Evolutionary conservation across 1,140 invertebrate species (phyloP), one percentile per base, ranked within the genome.

Genomic region (Uloborus diversus): DNA sequence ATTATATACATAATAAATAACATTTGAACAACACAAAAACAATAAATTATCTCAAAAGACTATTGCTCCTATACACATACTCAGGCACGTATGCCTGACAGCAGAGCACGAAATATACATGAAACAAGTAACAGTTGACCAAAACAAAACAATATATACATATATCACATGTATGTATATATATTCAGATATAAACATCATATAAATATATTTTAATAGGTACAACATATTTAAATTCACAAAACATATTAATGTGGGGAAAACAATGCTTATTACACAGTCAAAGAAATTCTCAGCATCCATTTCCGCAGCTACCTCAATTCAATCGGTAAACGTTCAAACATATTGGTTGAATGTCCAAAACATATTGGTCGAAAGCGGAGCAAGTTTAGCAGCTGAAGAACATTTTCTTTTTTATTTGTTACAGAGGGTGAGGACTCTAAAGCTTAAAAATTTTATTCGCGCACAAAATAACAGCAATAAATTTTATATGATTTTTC

Each of bases 41-140:
- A 78, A 78, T 78, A 66, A 66, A 78, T 78, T 62, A 20, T 65
- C 14, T 47, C 14, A 30, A 59, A 30, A 33, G 53, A 23, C 73
- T 66, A 78, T 78, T 65, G 62, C 73, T 65, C 30, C 71, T 78
- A 66, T 66, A 78, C 73, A 78, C 62, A 30, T 20, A 53, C 64
- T 64, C 57, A 37, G 66, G 33, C 17, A 28, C 27, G 32, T 32
- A 66, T 14, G 61, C 28, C 49, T 47, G 42, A 64, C 53, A 66
- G 49, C 57, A 37, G 56, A 78, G 73, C 62, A 78, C 62, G 25
- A 37, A 61, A 51, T 14, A 56, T 57, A 73, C 53, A 78, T 20
- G 7, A 53, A 14, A 53, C 23, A 20, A 53, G 7, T 53, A 53
- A 51, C 37, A 51, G n/a, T 64, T 56, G 17, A 53, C 35, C 53